Base-by-base conservation (phyloP, 2,888 invertebrate genomes). In the Trissolcus brochymenae region DNA sequence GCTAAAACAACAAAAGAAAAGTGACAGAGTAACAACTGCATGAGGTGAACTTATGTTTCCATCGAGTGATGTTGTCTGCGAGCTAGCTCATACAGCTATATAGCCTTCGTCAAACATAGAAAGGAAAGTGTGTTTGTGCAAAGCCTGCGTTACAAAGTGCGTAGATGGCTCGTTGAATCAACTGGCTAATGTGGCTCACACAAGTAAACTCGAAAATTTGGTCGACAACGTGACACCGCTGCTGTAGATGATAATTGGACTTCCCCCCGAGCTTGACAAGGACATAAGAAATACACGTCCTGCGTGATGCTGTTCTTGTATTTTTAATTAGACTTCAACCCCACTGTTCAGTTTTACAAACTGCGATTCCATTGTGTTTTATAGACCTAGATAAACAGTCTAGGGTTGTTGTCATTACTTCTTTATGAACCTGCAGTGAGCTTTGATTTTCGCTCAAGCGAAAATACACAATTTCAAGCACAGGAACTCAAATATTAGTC, bases 41-140 rank as follows among this genome's bases (percentile, higher is more conserved):
- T 54, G 64, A 72, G 64, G 56, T 41, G 81, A 79, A 81, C 82
- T 84, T 80, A 84, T 85, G 85, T 86, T 85, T 85, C 84, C 82
- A 83, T 83, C 86, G 85, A 86, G 85, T 86, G 86, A 86, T 86
- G 86, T 85, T 84, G 86, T 86, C 81, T 80, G 81, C 83, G 82
- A 82, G 83, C 84, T 35, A 11, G 11, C 83, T 83, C 82, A 82
- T 82, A 80, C 81, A 83, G 84, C 82, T n/a, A n/a, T n/a, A n/a
- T 83, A 82, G 83, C 77, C 81, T 81, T 83, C 81, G 78, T 82
- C 85, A 85, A 82, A 83, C 83, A 84, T 67, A 73, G 79, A 79
- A 78, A 80, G 81, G 76, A 62, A 62, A 79, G 71, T 80, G 65
- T 84, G 83, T 84, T 84, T 83, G 81, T 82, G 75, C 76, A 80